A percentile compares a stretch with the other conserved stretches of the same genome.
Evolutionary conservation across 2,888 invertebrate genomes (phyloP).

Genomic region (Neuroscelio doddi): DNA sequence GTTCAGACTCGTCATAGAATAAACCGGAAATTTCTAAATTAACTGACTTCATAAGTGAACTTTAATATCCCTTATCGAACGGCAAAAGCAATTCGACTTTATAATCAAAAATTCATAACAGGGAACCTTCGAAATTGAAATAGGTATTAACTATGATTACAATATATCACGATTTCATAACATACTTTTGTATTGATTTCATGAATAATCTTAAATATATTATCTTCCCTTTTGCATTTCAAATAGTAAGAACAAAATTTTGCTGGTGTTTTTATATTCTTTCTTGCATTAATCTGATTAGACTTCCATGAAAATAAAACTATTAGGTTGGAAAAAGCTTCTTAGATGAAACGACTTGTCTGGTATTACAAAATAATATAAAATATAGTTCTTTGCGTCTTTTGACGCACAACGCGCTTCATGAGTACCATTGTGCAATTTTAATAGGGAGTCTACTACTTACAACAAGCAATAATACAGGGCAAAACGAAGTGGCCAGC

Average conservation of each 20-base stretch:
- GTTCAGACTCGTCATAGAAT: slow-evolving; percentile 31
- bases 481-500: slow-evolving; percentile 60
- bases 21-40: slow-evolving; percentile 65
- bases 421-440: slow-evolving; percentile 58
- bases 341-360: slow-evolving; percentile 47
- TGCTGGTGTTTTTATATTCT: neutral
- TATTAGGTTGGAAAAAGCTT: slow-evolving; percentile 37
- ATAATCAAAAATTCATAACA: neutral
- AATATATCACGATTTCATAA: too few relatives aligned
- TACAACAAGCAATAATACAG: slow-evolving; percentile 53
- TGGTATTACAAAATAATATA: slow-evolving; percentile 45
- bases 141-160: too few relatives aligned
- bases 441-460: slow-evolving; percentile 59
- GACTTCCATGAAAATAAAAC: slow-evolving; percentile 20
- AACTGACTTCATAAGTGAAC: slow-evolving; percentile 46
- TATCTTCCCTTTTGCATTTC: too few relatives aligned
- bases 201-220: too few relatives aligned
- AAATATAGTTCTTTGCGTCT: slow-evolving; percentile 19
- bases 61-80: slow-evolving; percentile 3
- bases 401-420: slow-evolving; percentile 25
- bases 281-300: slow-evolving; percentile 22
- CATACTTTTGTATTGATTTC: too few relatives aligned
- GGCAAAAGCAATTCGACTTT: slow-evolving; percentile 2
- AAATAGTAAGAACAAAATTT: slow-evolving; percentile 3
- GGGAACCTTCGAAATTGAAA: neutral